Base-by-base conservation (phyloP, 2,888 invertebrate genomes). In the Caenorhabditis angaria region DNA sequence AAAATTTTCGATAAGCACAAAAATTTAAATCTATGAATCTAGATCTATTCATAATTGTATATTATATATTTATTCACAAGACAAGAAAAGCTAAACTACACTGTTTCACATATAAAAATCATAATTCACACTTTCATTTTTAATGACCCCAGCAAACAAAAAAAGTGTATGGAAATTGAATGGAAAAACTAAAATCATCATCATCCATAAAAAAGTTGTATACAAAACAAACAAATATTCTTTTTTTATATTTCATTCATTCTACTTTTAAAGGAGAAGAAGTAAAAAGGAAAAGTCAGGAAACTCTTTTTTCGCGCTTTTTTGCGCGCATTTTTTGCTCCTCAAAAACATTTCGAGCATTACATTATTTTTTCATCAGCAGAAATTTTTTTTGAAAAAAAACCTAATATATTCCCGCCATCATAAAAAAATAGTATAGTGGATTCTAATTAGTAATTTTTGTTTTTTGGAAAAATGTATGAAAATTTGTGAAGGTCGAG, bases 61-160 rank as follows among this genome's bases (percentile, higher is more conserved):
- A n/a, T n/a, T n/a, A 14, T 41, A 41, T 32, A 32, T 8, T 10
- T 32, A 14, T 41, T 18, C 41, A 41, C 10, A 41, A 41, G 18
- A 41, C 41, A 10, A 14, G 10, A 41, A 41, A 41, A 41, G 41
- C 10, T 18, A 32, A 32, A 41, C 10, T 41, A 41, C 14, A 12
- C 41, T 41, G 41, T 41, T 41, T 41, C 41, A 41, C 41, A 41
- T 41, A 18, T 12, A 41, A 41, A 41, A 41, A 41, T 41, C 41
- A 41, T 41, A 41, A 41, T 41, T 41, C 41, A 41, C 41, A 41
- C 41, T 41, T 41, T 41, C 41, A 41, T 41, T 41, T 41, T 41
- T 41, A 41, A 41, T 41, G 41, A 41, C 41, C 41, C 41, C 41
- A 41, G 18, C 41, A 41, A 41, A 41, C 41, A 41, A 41, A 41